Evolutionary conservation across 2,113 vertebrate genomes (phyloP).

Genomic region (Phoxinus phoxinus): DNA sequence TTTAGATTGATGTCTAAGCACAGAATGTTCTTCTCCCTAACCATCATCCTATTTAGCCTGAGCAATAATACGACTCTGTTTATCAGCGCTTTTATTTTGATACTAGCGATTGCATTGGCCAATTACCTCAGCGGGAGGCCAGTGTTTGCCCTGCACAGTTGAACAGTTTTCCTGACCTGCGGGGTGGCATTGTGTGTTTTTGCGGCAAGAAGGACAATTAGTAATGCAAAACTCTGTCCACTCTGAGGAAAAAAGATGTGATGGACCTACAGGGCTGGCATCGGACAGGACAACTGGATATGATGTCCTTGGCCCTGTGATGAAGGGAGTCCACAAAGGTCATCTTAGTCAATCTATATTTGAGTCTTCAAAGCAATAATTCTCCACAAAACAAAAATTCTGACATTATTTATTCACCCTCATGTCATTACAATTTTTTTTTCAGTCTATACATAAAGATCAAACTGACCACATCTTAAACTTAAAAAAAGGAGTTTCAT

Average conservation of each 20-base stretch:
- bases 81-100: conserved; percentile 37
- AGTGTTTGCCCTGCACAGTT: conserved; percentile 59
- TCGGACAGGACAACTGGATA: not conserved
- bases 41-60: conserved; percentile 27
- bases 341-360: not conserved
- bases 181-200: conserved; percentile 59
- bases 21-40: not conserved
- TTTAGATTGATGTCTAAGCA: conserved; percentile 11
- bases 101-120: conserved; percentile 37
- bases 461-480: not conserved
- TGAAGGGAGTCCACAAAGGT: not conserved
- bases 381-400: not conserved
- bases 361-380: not conserved
- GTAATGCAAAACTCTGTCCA: not conserved
- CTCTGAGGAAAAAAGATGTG: not conserved
- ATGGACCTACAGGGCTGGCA: not conserved
- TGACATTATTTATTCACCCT: not conserved
- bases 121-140: conserved; percentile 68
- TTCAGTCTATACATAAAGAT: not conserved
- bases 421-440: not conserved
- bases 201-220: not conserved
- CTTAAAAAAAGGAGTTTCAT: not conserved
- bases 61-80: conserved; percentile 54
- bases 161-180: conserved; percentile 51
- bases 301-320: not conserved